Percentiles rank a stretch among this genome's conserved stretches.
Conservation (phyloP, 1,140 invertebrate genomes). For the Octopus sinensis region DNA sequence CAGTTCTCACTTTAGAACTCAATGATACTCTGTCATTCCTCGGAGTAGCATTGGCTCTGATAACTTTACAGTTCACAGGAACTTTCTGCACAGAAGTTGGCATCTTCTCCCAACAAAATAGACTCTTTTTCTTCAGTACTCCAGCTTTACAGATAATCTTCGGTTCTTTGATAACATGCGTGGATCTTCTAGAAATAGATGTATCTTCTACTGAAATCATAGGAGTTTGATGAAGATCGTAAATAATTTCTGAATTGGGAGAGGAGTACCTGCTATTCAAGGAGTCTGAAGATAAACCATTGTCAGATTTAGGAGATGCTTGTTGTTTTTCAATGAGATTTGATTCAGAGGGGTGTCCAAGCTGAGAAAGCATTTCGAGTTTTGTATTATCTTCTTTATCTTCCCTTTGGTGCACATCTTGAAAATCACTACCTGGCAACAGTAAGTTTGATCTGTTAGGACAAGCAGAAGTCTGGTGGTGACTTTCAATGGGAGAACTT, state of each 20-base stretch:
- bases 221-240: conserved; percentile 31
- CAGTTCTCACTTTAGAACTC: too few species aligned
- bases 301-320: background rate
- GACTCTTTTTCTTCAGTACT: background rate
- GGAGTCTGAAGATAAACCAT: conserved; percentile 15
- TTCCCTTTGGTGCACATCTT: too few species aligned
- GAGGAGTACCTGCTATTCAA: background rate
- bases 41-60: too few species aligned
- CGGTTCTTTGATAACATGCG: conserved; percentile 40
- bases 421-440: too few species aligned
- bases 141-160: conserved; percentile 28
- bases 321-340: background rate
- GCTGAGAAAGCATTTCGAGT: too few species aligned
- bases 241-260: background rate
- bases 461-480: too few species aligned
- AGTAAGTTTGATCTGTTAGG: too few species aligned
- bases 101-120: background rate
- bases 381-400: too few species aligned
- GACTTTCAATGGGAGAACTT: background rate
- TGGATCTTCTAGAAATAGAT: conserved; percentile 39
- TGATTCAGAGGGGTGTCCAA: too few species aligned
- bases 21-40: too few species aligned
- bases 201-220: conserved; percentile 37
- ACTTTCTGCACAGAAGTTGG: too few species aligned
- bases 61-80: too few species aligned